phyloP scores from a whole-genome alignment of 2,888 invertebrate genomes.

The Buathra laborator region DNA sequence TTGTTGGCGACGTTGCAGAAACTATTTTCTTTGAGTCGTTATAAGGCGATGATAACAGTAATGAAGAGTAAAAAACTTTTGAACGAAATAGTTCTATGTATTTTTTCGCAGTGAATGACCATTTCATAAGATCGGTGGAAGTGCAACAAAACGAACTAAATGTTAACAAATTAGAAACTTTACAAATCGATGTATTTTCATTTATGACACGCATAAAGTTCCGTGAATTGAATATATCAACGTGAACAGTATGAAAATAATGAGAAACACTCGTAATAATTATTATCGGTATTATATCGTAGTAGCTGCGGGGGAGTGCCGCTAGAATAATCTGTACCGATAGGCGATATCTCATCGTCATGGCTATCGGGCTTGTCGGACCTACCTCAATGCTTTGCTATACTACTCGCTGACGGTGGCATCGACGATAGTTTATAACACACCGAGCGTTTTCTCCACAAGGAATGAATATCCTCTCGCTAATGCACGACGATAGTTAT shows the following conservation, averaged over 20 bases:
- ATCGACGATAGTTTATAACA: conserved; percentile 33
- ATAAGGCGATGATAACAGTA: too few relatives aligned
- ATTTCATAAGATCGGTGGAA: too few relatives aligned
- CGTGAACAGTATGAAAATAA: conserved; percentile 17
- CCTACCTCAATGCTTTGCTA: conserved; percentile 32
- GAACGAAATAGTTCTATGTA: too few relatives aligned
- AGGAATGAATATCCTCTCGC: conserved; percentile 21
- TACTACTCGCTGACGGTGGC: not conserved
- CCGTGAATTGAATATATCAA: conserved; percentile 24
- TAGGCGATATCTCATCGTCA: conserved; percentile 7
- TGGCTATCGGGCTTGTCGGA: conserved; percentile 19
- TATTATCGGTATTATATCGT: conserved; percentile 32
- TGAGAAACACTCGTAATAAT: conserved; percentile 28
- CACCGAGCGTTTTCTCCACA: conserved; percentile 21
- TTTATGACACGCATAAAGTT: not conserved
- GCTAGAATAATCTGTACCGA: conserved; percentile 33
- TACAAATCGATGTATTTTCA: too few relatives aligned
- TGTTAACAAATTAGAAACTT: too few relatives aligned
- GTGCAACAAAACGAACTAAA: too few relatives aligned
- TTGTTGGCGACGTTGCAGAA: too few relatives aligned
- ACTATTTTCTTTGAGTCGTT: too few relatives aligned
- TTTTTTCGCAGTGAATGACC: too few relatives aligned
- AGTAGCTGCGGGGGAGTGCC: conserved; percentile 43
- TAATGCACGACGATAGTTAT: conserved; percentile 25
- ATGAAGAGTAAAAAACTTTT: too few relatives aligned